Percentiles rank a stretch among this genome's conserved stretches.
Evolutionary conservation across 2,888 invertebrate species (phyloP).

Genomic region (Ectobius pallidus): DNA sequence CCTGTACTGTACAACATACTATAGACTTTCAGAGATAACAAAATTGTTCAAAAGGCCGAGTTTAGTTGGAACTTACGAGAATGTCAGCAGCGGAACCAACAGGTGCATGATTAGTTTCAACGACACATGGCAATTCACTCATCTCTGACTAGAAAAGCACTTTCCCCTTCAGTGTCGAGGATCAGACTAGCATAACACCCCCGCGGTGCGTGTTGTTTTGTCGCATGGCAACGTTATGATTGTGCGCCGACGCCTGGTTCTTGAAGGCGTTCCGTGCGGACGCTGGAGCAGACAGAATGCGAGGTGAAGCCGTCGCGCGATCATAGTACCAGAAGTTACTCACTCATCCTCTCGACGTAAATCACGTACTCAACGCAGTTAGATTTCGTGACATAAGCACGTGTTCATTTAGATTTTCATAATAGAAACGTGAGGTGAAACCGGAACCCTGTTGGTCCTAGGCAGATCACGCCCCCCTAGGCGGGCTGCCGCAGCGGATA

Average conservation of each 20-base stretch:
- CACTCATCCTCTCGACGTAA: neutral
- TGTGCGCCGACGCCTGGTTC: constrained; percentile 17
- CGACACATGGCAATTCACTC: no score
- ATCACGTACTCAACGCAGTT: neutral
- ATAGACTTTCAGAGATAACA: no score
- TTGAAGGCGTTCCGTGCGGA: neutral
- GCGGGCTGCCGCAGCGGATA: constrained; percentile 24
- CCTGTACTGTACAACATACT: no score
- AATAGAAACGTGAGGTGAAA: neutral
- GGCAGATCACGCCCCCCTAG: constrained; percentile 32
- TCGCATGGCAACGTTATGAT: neutral
- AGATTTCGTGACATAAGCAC: no score
- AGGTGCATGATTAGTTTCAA: no score
- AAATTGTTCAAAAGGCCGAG: no score
- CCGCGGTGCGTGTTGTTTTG: neutral
- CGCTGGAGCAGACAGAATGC: neutral
- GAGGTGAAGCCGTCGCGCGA: constrained; percentile 8
- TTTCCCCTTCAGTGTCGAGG: neutral
- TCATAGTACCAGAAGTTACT: neutral
- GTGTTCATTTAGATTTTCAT: neutral
- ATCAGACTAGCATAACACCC: neutral
- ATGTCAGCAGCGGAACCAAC: no score
- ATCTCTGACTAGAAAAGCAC: neutral
- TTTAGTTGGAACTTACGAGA: no score
- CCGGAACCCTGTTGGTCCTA: constrained; percentile 35